Evolutionary conservation across 2,797 vertebrate species (phyloP).

Genomic region (Acridotheres tristis): DNA sequence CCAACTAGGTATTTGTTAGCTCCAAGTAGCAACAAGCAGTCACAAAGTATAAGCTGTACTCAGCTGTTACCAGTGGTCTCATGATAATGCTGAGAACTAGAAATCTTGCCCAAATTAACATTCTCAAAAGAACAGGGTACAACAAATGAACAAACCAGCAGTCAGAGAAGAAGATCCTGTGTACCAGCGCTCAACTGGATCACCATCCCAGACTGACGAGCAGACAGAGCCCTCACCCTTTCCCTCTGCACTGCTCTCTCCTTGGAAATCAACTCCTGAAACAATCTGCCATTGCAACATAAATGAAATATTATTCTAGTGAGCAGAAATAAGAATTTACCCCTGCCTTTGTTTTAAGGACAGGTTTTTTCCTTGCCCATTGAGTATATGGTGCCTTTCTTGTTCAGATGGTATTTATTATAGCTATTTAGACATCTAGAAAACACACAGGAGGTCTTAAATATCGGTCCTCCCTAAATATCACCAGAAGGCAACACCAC

Average conservation of each 20-base stretch:
- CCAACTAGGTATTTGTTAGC: neutral
- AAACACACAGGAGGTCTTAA: neutral
- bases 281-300: slow-evolving; percentile 29
- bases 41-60: neutral
- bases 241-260: neutral
- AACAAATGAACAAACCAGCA: neutral
- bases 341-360: neutral
- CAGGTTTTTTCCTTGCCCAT: neutral
- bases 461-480: slow-evolving; percentile 1
- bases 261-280: slow-evolving; percentile 20
- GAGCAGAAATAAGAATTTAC: slow-evolving; percentile 44
- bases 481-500: neutral
- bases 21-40: neutral
- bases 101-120: neutral
- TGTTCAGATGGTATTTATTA: neutral
- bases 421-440: neutral
- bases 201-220: neutral
- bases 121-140: neutral
- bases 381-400: neutral
- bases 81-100: neutral
- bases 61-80: neutral
- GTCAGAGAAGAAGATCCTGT: neutral
- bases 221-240: neutral
- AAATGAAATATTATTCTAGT: slow-evolving; percentile 53
- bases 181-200: neutral